Evolutionary conservation across 2,888 invertebrate genomes (phyloP).

Genomic region (Aplocera efformata): DNA sequence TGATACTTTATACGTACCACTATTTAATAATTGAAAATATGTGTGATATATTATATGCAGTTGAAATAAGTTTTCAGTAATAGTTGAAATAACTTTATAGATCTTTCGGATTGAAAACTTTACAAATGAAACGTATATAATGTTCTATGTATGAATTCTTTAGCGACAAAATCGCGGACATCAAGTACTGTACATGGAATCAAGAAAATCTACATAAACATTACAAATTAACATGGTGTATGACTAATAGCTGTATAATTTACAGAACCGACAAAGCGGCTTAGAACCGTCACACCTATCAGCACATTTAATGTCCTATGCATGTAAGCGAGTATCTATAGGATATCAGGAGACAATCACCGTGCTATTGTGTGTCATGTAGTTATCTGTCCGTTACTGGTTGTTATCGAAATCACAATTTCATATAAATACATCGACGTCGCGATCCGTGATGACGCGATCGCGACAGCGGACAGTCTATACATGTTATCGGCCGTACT

Average conservation of each 20-base stretch:
- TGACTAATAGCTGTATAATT: constrained; percentile 36
- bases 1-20: constrained; percentile 31
- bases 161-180: too few species aligned
- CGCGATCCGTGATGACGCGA: constrained; percentile 57
- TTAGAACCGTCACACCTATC: constrained; percentile 29
- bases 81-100: too few species aligned
- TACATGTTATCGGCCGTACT: constrained; percentile 55
- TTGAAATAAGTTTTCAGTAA: too few species aligned
- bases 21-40: too few species aligned
- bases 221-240: constrained; percentile 31
- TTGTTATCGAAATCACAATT: constrained; percentile 56
- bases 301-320: constrained; percentile 32
- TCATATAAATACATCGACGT: constrained; percentile 57
- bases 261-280: constrained; percentile 35
- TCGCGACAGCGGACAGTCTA: constrained; percentile 32
- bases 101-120: too few species aligned
- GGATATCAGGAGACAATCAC: constrained; percentile 46
- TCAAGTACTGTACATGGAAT: too few species aligned
- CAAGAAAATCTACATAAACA: constrained; percentile 26
- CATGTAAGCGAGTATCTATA: constrained; percentile 24
- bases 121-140: too few species aligned
- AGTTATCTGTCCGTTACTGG: constrained; percentile 43
- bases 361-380: constrained; percentile 17
- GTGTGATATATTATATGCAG: too few species aligned
- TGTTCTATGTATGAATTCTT: too few species aligned